Evolutionary conservation across 2,888 invertebrate genomes (phyloP), one percentile per base, ranked within the genome.

Genomic region (Chrysolina americana): DNA sequence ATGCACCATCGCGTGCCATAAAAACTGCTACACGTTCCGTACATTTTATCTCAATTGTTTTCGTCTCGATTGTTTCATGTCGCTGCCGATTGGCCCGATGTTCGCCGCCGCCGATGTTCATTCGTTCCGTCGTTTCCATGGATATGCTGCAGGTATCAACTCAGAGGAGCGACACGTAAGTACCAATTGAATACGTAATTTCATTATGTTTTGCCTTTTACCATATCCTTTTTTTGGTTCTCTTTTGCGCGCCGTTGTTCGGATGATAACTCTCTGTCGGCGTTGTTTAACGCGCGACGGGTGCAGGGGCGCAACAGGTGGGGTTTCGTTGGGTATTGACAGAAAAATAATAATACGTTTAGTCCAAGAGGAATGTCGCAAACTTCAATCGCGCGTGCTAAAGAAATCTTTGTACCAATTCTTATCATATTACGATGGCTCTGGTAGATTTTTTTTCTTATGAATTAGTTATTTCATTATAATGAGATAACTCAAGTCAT

Each of bases 151-250:
- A 91, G 92, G 92, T 87, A 88, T 92, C 85, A 92, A 91, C 87
- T 90, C 91, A 21, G 92, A 92, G 85, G 92, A 92, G 87, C 89
- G 92, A 89, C 92, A 92, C 89, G 92, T 92, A 87, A 92, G 92
- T 92, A 89, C 78, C 77, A 77, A 82, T 83, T 85, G 81, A 83
- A 83, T 84, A 81, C 79, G 81, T 83, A 83, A 84, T 84, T 83
- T 83, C 82, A 81, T 84, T 83, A 79, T 79, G 79, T 80, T 81
- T 73, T 71, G 76, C 79, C 80, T 81, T 75, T 80, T 81, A 71
- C 76, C 59, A 36, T 65, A n/a, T 59, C 21, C 59, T 66, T 59
- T 59, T 41, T 44, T 75, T 66, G 23, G 62, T 59, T 68, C 70
- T 69, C 63, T 63, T 73, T 73, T 63, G 17, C 44, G 59, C 36